Base-by-base conservation (phyloP, 2,797 vertebrate genomes). In the Betta splendens region DNA sequence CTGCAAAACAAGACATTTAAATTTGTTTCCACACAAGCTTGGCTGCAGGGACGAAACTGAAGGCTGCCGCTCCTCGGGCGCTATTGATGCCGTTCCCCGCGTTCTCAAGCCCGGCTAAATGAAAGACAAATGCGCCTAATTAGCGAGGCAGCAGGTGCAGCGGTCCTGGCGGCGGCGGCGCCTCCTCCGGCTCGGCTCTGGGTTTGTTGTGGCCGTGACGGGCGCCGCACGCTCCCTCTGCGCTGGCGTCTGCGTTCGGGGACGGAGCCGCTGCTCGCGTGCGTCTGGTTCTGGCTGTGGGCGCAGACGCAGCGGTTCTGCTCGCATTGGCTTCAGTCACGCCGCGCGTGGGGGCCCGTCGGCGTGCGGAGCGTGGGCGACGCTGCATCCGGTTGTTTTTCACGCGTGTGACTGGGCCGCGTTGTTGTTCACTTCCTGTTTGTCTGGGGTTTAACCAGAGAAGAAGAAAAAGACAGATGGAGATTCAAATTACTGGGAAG, bases 81-180 rank as follows among this genome's bases (percentile, higher is more conserved):
- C 33, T 63, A 71, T 79, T 83, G 81, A 84, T 67, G 77, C 60
- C 57, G n/a, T 62, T 84, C 83, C 67, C 79, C 77, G 48, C 72
- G 51, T 80, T 84, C n/a, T 89, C 70, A 88, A 76, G 83, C 78
- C 73, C 58, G 54, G 69, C 64, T 87, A 85, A 90, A 89, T 87
- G 77, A 88, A 88, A 90, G 87, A 89, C 85, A 83, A 88, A 90
- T 85, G 87, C 76, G 75, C 65, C 77, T 86, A 89, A 91, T 92
- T 89, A 90, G 77, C 55, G 75, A 78, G 75, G 72, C 89, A 86
- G 85, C 83, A 80, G 89, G 86, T 81, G 81, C 69, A 67, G 66
- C 69, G 79, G 77, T 84, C 89, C 87, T 87, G 70, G 75, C 67
- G 56, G 70, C 31, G 25, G 83, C 80, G 74, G 64, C 60, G 50